These are phyloP conservation scores for Meandrusa payeni DNA, from an alignment of 2,888 invertebrate genomes.

Conservation along the genomic window DNA sequence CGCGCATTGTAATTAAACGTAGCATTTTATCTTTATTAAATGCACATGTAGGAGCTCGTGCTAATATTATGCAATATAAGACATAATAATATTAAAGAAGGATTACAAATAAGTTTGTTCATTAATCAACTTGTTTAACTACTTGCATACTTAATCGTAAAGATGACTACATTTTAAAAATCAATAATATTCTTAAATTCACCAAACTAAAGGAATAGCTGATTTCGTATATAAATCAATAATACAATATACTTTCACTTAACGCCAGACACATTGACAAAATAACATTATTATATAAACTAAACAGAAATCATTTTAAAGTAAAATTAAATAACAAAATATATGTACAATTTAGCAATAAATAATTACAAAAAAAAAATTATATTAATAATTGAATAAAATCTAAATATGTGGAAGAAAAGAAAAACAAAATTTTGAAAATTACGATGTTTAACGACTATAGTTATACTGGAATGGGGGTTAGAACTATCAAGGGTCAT, in stretches of 20 bases:
- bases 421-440: constrained; percentile 37
- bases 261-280: constrained; percentile 34
- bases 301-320: constrained; percentile 57
- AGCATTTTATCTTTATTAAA: constrained; percentile 25
- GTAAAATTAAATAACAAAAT: constrained; percentile 79
- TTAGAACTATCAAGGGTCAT: constrained; percentile 32
- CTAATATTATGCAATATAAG: constrained; percentile 38
- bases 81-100: constrained; percentile 34
- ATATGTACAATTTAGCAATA: constrained; percentile 78
- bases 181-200: constrained; percentile 29
- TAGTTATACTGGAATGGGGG: constrained; percentile 59
- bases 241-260: constrained; percentile 32
- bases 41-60: constrained; percentile 35
- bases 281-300: constrained; percentile 45
- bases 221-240: constrained; percentile 32
- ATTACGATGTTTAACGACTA: constrained; percentile 35
- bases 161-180: constrained; percentile 68
- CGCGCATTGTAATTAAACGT: constrained; percentile 22
- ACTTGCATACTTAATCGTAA: constrained; percentile 64
- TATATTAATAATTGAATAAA: constrained; percentile 34
- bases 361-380: constrained; percentile 67
- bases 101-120: constrained; percentile 65
- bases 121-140: constrained; percentile 52
- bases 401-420: constrained; percentile 48
- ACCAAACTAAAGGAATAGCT: constrained; percentile 33